Evolutionary conservation across 2,113 vertebrate species (phyloP), one percentile per base, ranked within the genome.

Genomic region (Chitala chitala): DNA sequence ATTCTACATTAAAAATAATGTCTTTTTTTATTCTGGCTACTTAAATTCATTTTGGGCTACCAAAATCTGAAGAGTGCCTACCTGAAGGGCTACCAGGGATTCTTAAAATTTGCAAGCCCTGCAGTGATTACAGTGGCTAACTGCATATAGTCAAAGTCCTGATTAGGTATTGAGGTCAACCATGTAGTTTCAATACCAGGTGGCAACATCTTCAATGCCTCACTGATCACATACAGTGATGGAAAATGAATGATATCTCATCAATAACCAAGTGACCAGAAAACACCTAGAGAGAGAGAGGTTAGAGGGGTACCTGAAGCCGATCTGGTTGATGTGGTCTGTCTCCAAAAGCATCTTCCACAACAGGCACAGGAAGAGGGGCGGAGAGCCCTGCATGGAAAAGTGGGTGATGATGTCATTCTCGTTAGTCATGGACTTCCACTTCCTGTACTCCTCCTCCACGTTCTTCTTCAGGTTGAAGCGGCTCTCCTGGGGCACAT

Each of bases 391-490:
- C 71, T 98, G 96, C 72, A 92, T 87, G 76, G 97, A 96, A 74
- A 99, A 99, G 71, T 98, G 95, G 2, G 94, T 94, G 56, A 99
- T 98, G 78, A 99, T 98, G 76, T 97, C 96, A 13, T 93, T 97
- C 89, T 99, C 96, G 4, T 91, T 97, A 72, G 91, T 94, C 96
- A 99, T 98, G 0, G 96, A 98, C 83, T 99, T 99, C 97, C 97
- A 99, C 86, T 99, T 99, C 15, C 97, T 89, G 81, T 99, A 99
- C 71, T 99, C 97, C 75, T 99, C 97, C 79, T 99, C 97, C 61
- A 99, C 97, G 1, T 99, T 99, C 86, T 98, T 99, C 86, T 99
- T 99, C 83, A 99, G 85, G 86, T 99, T 99, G 83, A 99, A 98
- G 42, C 97, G 94, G 53, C 95, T 98, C 88, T 99, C 97, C 83